Evolutionary conservation across 2,113 vertebrate genomes (phyloP).

Genomic region (Fukomys damarensis): DNA sequence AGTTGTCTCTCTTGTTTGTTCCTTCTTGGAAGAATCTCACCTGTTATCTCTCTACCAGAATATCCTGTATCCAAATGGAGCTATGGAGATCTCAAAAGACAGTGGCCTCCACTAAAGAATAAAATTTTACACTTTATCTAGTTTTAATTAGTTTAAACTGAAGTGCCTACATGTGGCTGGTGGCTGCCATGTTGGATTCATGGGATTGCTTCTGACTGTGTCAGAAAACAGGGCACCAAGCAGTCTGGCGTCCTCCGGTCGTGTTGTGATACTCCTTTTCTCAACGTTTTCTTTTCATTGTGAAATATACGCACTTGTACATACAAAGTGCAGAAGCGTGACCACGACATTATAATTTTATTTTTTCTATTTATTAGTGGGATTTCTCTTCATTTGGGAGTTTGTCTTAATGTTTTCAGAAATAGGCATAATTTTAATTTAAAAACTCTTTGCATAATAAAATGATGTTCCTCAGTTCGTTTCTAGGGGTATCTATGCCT

Average conservation of each 20-base stretch:
- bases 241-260: not conserved
- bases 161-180: not conserved
- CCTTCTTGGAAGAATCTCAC: not conserved
- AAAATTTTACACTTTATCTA: not conserved
- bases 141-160: not conserved
- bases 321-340: not conserved
- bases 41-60: not conserved
- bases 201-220: too few relatives aligned
- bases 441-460: not conserved
- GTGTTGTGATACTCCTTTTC: too few relatives aligned
- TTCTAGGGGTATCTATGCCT: not conserved
- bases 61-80: not conserved
- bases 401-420: not conserved
- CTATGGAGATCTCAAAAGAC: not conserved
- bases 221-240: not conserved
- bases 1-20: not conserved
- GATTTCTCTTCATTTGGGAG: not conserved
- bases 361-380: not conserved
- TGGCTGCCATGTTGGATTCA: not conserved
- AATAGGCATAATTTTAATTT: not conserved
- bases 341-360: not conserved
- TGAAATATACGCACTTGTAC: accelerated
- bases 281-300: not conserved
- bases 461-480: not conserved
- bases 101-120: too few relatives aligned